Conservation (phyloP, 2,888 invertebrate genomes). For the Sisyra terminalis region DNA sequence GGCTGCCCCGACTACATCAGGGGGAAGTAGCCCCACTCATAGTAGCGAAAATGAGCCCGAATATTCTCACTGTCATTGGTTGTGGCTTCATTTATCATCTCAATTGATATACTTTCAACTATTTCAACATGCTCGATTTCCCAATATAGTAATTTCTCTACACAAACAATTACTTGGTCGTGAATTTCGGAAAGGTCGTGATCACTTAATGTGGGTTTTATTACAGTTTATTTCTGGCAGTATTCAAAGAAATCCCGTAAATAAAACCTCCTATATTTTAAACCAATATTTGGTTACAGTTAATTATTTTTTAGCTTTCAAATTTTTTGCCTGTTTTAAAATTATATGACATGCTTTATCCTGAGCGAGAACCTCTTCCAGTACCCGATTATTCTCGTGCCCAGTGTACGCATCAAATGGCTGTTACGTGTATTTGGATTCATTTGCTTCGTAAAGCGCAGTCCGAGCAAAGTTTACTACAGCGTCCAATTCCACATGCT, state of each 20-base stretch:
- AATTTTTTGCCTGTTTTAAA: slow-evolving; percentile 82
- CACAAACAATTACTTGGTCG: slow-evolving; percentile 66
- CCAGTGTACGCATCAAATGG: slow-evolving; percentile 79
- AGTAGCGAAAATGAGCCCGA: slow-evolving; percentile 39
- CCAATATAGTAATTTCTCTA: slow-evolving; percentile 77
- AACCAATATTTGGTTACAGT: no score
- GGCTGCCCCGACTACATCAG: not conserved
- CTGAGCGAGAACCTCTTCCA: slow-evolving; percentile 77
- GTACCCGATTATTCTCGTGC: slow-evolving; percentile 81
- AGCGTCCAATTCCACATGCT: slow-evolving; percentile 60
- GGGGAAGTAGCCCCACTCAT: not conserved
- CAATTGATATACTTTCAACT: slow-evolving; percentile 90
- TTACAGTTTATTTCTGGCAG: slow-evolving; percentile 95
- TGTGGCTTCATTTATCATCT: slow-evolving; percentile 87
- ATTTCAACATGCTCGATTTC: slow-evolving; percentile 86
- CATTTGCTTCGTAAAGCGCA: slow-evolving; percentile 89
- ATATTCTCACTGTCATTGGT: slow-evolving; percentile 52
- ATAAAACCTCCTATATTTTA: slow-evolving; percentile 14
- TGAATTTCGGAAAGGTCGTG: slow-evolving; percentile 77
- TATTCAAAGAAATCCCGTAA: slow-evolving; percentile 80
- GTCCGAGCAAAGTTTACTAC: slow-evolving; percentile 50
- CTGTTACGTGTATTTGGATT: slow-evolving; percentile 93
- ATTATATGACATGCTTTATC: slow-evolving; percentile 81
- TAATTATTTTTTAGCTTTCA: slow-evolving; percentile 36
- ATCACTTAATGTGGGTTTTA: slow-evolving; percentile 98